Base-by-base conservation (phyloP, 2,797 vertebrate species). In the Selene dorsalis region DNA sequence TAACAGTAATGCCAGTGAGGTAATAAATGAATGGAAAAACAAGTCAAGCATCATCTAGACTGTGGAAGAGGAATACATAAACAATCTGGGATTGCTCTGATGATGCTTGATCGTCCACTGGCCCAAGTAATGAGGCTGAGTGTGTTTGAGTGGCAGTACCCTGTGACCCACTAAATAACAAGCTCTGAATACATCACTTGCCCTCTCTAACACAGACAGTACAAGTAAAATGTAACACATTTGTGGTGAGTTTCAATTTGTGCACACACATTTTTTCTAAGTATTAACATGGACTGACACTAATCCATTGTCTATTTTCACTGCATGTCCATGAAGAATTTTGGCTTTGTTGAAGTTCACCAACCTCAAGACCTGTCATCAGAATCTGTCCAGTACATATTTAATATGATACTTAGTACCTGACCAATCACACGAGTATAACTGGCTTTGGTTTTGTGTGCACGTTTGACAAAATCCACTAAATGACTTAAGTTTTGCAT, bases 151-250 rank as follows among this genome's bases (percentile, higher is more conserved):
- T 53, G 53, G 60, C 65, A 65, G 35, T 48, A 47, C 71, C 69
- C 68, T 75, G 3, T 74, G 69, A 80, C 58, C 63, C 59, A 48
- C 75, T 50, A 18, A 68, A 53, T 69, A 80, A 82, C 71, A 32
- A 56, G 75, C 73, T 82, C 69, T 63, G 56, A 83, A 80, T 60
- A 62, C 64, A 87, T 79, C 5, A 67, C 81, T 83, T 82, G 68
- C 63, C 64, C 71, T 76, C 71, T 76, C 16, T 7, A 65, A 81
- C 48, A 67, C 47, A 67, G 50, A 72, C 75, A 43, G 68, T 17
- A 1, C 18, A 22, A 30, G 28, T 73, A 43, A 79, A 79, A 66
- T 61, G 45, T 60, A 73, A 61, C 41, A 68, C 22, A 67, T 56
- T 52, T 56, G 32, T 20, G 53, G 43, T 16, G 16, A 55, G 61